Base-by-base conservation (phyloP, 1,140 invertebrate genomes). In the Rhopalosiphum padi region DNA sequence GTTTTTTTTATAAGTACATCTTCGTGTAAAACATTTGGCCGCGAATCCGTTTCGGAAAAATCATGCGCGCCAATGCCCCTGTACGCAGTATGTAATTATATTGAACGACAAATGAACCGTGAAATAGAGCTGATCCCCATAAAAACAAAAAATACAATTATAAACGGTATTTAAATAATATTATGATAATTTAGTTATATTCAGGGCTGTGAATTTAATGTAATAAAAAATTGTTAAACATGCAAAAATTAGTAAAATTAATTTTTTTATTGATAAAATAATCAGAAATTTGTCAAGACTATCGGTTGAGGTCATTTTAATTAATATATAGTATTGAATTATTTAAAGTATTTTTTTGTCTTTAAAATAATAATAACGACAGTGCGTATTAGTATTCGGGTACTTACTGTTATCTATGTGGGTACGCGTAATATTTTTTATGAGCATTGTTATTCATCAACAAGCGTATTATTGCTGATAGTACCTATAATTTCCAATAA, bases 111-210 rank as follows among this genome's bases (percentile, higher is more conserved):
- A 60, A 68, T 90, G 89, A 90, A 60, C 89, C 89, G 55, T 90
- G 89, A 90, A 90, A 90, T 90, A 37, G 88, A 90, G 51, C 23
- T 90, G 55, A 90, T 90, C 88, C 35, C 23, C 35, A 23, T 30
- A 7, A 25, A 90, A 30, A n/a, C 60, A 77, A 77, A 90, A 90
- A 60, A 60, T 30, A 90, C 9, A 15, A 90, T 68, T 41, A 51
- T 88, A 90, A 89, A 35, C 48, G 87, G 87, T 89, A 41, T 55
- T 87, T 87, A 48, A 88, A 89, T 43, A 51, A 55, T 55, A 55
- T 55, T 25, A 55, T 55, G 55, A 15, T 68, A 15, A 77, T 77
- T 18, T 77, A 18, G 15, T 68, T 30, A 15, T 68, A 68, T 68
- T 68, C 60, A 68, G 11, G n/a, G 15, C 30, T 77, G 15, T 68